phyloP scores from a whole-genome alignment of 2,797 vertebrate genomes.

The Lutjanus argentimaculatus region DNA sequence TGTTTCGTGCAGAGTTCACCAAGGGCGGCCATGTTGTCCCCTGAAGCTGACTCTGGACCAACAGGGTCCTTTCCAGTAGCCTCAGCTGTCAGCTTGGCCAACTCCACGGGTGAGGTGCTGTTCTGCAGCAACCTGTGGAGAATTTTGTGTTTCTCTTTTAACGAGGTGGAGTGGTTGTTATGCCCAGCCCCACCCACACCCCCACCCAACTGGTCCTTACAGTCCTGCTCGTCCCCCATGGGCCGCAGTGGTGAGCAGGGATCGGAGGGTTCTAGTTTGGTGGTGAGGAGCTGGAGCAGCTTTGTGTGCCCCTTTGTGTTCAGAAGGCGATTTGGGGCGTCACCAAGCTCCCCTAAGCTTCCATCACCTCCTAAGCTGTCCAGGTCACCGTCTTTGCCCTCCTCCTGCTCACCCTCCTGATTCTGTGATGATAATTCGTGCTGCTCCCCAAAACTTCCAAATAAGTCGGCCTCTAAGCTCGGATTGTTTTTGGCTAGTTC shows the following conservation, averaged over 20 bases:
- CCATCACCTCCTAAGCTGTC: conserved; percentile 42
- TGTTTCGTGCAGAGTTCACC: conserved; percentile 91
- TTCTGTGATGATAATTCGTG: conserved; percentile 84
- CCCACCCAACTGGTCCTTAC: conserved; percentile 89
- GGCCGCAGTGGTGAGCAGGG: conserved; percentile 86
- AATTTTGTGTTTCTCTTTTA: conserved; percentile 99
- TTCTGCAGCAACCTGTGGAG: conserved; percentile 97
- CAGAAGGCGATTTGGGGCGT: conserved; percentile 88
- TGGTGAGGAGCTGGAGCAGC: conserved; percentile 96
- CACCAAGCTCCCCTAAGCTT: conserved; percentile 67
- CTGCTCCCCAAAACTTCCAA: conserved; percentile 82
- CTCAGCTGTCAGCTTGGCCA: conserved; percentile 96
- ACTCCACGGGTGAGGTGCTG: conserved; percentile 95
- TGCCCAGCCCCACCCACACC: conserved; percentile 68
- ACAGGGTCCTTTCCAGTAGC: conserved; percentile 94
- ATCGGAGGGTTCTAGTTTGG: conserved; percentile 94
- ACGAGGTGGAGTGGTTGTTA: conserved; percentile 89
- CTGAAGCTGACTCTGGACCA: conserved; percentile 85
- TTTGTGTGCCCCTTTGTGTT: conserved; percentile 96
- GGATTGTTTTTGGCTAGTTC: conserved; percentile 86
- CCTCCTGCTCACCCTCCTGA: conserved; percentile 72
- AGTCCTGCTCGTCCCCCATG: conserved; percentile 85
- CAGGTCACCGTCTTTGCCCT: conserved; percentile 47
- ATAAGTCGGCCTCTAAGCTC: conserved; percentile 66
- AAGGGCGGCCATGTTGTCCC: conserved; percentile 79